Base-by-base conservation (phyloP, 2,888 invertebrate species). In the Meghimatium bilineatum region DNA sequence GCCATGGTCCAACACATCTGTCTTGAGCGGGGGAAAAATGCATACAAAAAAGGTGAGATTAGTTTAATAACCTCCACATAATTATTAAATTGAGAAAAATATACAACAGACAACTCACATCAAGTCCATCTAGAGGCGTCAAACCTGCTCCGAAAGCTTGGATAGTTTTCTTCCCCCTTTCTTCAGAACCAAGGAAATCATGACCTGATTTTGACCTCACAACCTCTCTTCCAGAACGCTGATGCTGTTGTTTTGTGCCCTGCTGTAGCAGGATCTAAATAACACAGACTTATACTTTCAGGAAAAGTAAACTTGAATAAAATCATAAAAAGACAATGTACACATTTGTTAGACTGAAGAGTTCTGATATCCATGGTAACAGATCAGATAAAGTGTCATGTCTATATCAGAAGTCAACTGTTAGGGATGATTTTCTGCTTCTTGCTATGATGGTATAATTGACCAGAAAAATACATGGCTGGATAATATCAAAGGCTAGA, bases 131-230 rank as follows among this genome's bases (percentile, higher is more conserved):
- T 67, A 90, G 84, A 66, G 86, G 87, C 32, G 90, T 87, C 52
- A 91, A 84, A 69, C 90, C 90, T 44, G 88, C 86, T 20, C 88
- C 90, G 82, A 83, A 83, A 72, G 83, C 82, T 52, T 79, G 79
- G 32, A 72, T 52, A 56, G 78, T 79, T 44, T 79, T 72, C 44
- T 72, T 83, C 14, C 79, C 63, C 20, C 36, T 10, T 20, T 63
- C 83, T 3, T 72, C 66, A 29, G 63, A 72, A 34, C 32, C 74
- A 69, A 49, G 60, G 34, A 34, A 29, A 71, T 17, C n/a, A 32
- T 49, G 14, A n/a, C 23, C 49, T 52, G 44, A n/a, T 67, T 49
- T 67, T 34, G 63, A n/a, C 52, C n/a, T 34, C 17, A 49, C 49
- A 12, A 29, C 44, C 56, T 44, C 44, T 10, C 12, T 17, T 38